Base-by-base conservation (phyloP, 2,888 invertebrate genomes). In the Synergus japonicus region DNA sequence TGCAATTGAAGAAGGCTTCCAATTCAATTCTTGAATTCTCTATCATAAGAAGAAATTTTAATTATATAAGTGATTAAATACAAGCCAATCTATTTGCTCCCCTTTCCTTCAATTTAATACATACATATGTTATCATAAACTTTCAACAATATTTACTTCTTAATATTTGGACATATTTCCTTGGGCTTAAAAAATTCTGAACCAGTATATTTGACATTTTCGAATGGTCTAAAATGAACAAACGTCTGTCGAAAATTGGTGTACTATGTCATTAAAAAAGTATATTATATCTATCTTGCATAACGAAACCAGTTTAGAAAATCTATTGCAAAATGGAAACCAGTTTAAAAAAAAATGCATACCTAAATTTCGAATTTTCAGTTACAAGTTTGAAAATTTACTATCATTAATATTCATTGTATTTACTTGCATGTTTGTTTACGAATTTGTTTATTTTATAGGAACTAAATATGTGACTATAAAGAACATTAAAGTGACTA, bases 301-400 rank as follows among this genome's bases (percentile, higher is more conserved):
- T 43, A 66, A 44, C 66, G 13, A 66, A 66, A 66, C 66, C 66
- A 9, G 66, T 66, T 44, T 66, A 43, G 43, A 43, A 46, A 46
- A 46, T 46, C 4, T 73, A n/a, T 73, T 73, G 73, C 37, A 73
- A 73, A 73, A 73, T 54, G 9, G n/a, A 73, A 73, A 73, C 73
- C 37, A 54, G 73, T 73, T 73, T 49, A 44, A 44, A 12, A 44
- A 22, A 46, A 67, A 46, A 22, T 37, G 9, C 15, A 15, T 37
- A 4, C 54, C n/a, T 37, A 54, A 54, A 73, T 73, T 54, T 54
- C 10, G n/a, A 41, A 37, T 73, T 29, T 29, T 73, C 4, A n/a
- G 8, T 58, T 10, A 37, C 37, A 37, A 5, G 37, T 37, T 37
- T 37, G 5, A 37, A 37, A 37, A 37, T 37, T 37, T 7, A 5